Evolutionary conservation across 1,140 invertebrate genomes (phyloP), one percentile per base, ranked within the genome.

Genomic region (Popillia japonica): DNA sequence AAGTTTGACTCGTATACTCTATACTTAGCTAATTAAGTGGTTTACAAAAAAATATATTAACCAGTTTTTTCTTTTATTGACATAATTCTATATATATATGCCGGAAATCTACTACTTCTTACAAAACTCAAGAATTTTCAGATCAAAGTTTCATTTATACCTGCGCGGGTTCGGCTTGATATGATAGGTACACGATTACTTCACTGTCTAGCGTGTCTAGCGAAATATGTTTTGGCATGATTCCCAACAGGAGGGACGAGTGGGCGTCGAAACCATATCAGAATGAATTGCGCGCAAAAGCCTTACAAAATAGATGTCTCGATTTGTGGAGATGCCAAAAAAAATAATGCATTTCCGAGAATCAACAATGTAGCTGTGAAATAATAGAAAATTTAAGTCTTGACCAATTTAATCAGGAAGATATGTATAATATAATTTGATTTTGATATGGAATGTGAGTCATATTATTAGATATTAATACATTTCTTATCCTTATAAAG

Each of bases 301-400:
- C 14, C 48, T 55, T 55, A 55, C 48, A n/a, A 55, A 55, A 55
- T 17, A 55, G 11, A 48, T 48, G n/a, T 48, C 44, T 3, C 44
- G 44, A n/a, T 10, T n/a, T 14, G 11, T 17, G 10, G 17, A 55
- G 17, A 14, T n/a, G 48, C 17, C 48, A 55, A n/a, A 17, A 55
- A n/a, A 55, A 55, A 55, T 55, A 55, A 55, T 55, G 48, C 48
- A 55, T 55, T 55, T 17, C 48, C 48, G 11, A 55, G 48, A 14
- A 55, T 0, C 14, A 17, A 55, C 6, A 55, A 17, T n/a, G 48
- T 55, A 55, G 48, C 1, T 55, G 48, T 17, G 17, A 55, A 55
- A 17, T 6, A n/a, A 3, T 14, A n/a, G 17, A 55, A 55, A 55
- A 55, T 55, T 55, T 17, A 55, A n/a, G 48, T 55, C 48, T 7